Evolutionary conservation across 1,140 invertebrate species (phyloP), one percentile per base, ranked within the genome.

Genomic region (Microplitis mediator): DNA sequence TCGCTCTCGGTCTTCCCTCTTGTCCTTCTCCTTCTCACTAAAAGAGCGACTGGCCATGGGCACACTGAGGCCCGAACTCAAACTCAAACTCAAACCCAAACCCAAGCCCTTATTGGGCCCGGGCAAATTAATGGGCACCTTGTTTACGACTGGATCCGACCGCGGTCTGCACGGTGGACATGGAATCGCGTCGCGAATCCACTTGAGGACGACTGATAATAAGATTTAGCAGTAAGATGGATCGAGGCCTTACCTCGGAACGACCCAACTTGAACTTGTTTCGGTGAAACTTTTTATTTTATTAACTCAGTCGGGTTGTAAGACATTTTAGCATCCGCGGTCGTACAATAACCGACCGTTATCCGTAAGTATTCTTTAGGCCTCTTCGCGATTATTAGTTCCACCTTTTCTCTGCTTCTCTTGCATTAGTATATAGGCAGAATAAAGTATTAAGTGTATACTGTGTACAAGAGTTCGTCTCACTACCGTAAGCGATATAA

Each of bases 101-200:
- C 23, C 23, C 23, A 2, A 23, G 2, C 83, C 81, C 78, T 85
- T 84, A 85, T 86, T 84, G 82, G 80, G 80, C 83, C 79, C 77
- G 80, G 80, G 73, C 75, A 81, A 84, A 85, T 84, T 87, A 87
- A 85, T 86, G 82, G 84, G 80, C 77, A 74, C 77, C 78, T 86
- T 85, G 81, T 86, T 86, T 85, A 86, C 79, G 84, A 73, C 82
- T 78, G 77, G 76, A 76, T 80, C 74, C 79, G 84, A 74, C 82
- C 79, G 77, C 77, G 75, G 76, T 60, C 39, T 52, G 72, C 66
- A 75, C 73, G 75, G 78, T 78, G 80, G 80, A 84, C 85, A 84
- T 83, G 83, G 82, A 83, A 83, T 84, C 84, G 80, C 82, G 83
- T 82, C 79, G 78, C 79, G 78, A 81, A 84, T 85, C 81, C 81